phyloP scores from a whole-genome alignment of 2,797 vertebrate species.

The Ctenochaetus hawaiiensis region DNA sequence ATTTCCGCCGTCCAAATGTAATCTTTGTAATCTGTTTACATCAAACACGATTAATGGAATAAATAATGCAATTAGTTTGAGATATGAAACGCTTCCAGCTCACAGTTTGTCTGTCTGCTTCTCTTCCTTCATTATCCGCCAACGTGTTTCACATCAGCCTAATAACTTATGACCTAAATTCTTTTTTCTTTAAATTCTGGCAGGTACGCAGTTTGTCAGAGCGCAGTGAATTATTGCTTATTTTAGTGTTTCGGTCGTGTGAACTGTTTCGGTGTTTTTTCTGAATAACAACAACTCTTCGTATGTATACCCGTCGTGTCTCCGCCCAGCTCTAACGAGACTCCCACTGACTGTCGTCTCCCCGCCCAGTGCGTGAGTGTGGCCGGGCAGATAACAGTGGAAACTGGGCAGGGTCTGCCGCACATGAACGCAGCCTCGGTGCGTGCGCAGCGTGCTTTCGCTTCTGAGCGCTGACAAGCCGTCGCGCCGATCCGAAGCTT shows the following conservation, averaged over 20 bases:
- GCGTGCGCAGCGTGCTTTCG: slow-evolving; percentile 27
- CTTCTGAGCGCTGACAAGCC: not conserved
- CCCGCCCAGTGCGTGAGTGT: slow-evolving; percentile 65
- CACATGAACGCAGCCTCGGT: slow-evolving; percentile 26
- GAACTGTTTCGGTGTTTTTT: no score
- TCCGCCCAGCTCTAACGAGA: slow-evolving; percentile 58
- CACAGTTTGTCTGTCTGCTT: no score
- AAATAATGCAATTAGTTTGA: slow-evolving; percentile 3
- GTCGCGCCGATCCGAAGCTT: slow-evolving; percentile 1
- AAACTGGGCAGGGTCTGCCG: slow-evolving; percentile 75
- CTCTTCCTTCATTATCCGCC: no score
- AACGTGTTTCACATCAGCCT: no score
- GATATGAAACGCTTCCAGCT: not conserved
- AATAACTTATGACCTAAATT: no score
- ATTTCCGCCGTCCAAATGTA: no score
- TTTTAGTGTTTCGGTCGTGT: no score
- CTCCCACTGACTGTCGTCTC: slow-evolving; percentile 37
- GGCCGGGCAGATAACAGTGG: slow-evolving; percentile 74
- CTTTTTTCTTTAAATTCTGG: no score
- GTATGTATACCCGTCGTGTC: slow-evolving; percentile 15
- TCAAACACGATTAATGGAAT: slow-evolving; percentile 16
- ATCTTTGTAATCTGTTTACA: not conserved
- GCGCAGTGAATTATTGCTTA: no score
- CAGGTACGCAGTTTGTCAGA: no score
- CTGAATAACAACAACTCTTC: no score